Base-by-base conservation (phyloP, 1,140 invertebrate genomes). In the Dryas iulia region DNA sequence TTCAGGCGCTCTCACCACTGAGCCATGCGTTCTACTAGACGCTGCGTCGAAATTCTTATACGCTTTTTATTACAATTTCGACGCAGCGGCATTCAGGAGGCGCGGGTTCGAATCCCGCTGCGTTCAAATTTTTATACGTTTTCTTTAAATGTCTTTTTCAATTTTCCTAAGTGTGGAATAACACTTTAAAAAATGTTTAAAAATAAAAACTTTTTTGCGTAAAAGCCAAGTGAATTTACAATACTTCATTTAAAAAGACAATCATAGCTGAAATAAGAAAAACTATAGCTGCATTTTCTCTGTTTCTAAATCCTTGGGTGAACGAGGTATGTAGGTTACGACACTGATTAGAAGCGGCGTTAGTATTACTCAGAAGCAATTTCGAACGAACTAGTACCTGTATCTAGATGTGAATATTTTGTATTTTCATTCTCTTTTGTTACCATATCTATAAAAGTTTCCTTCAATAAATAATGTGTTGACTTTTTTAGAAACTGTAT, bases 291-390 rank as follows among this genome's bases (percentile, higher is more conserved):
- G 39, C 39, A 47, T 47, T 47, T 47, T 21, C 39, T 47, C 39
- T 18, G 14, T 47, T 47, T 47, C 39, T 47, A 47, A 47, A 18
- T 47, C 39, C 14, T 47, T 1, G 8, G 14, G 18, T 47, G 39
- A 47, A 47, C 39, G 39, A 21, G 39, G 39, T 47, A 47, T 47
- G 39, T 47, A 47, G 39, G 39, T 47, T 47, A 10, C 39, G 39
- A 47, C 18, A 18, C 39, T 47, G 39, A 21, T 47, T 47, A 47
- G 39, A 47, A 47, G 39, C 33, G 33, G 33, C 39, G 14, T 47
- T 47, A 47, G 39, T 47, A 47, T 47, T 47, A 39, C 33, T n/a
- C 6, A 47, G 39, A 47, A 47, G 21, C 39, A 47, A 47, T 47
- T 47, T 47, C 39, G 14, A 47, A 47, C 14, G 39, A 47, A 35